Conservation (phyloP, 2,797 vertebrate species). For the Danio choprae region DNA sequence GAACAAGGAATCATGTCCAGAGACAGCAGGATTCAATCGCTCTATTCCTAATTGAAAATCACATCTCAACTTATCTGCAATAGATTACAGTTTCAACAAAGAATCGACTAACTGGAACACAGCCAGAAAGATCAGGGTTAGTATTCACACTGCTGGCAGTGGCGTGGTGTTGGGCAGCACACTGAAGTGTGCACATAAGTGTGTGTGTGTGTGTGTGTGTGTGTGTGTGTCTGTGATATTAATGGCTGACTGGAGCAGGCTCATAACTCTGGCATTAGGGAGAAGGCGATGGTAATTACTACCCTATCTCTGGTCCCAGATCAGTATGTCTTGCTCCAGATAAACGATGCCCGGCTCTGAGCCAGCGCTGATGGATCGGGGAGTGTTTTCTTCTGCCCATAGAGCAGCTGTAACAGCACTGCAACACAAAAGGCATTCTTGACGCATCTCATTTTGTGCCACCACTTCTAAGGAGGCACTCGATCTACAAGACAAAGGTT, state of each 20-base stretch:
- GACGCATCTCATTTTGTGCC: slow-evolving; percentile 30
- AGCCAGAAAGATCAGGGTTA: slow-evolving; percentile 15
- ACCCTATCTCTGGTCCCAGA: slow-evolving; percentile 36
- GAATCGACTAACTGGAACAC: slow-evolving; percentile 12
- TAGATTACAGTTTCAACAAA: not conserved
- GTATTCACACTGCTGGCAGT: slow-evolving; percentile 12
- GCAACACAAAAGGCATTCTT: slow-evolving; percentile 14
- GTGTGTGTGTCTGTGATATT: slow-evolving; percentile 42
- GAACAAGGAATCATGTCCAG: not conserved
- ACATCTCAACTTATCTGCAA: not conserved
- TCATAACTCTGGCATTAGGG: slow-evolving; percentile 55
- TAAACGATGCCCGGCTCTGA: slow-evolving; percentile 35
- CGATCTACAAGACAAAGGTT: slow-evolving; percentile 38
- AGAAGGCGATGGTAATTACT: slow-evolving; percentile 53
- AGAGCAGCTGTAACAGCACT: slow-evolving; percentile 7
- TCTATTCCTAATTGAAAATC: not conserved
- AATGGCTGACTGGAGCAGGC: slow-evolving; percentile 46
- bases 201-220: not conserved
- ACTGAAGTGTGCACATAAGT: not conserved
- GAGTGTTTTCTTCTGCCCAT: slow-evolving; percentile 21
- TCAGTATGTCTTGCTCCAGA: slow-evolving; percentile 39
- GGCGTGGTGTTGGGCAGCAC: not conserved
- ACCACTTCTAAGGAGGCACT: slow-evolving; percentile 24
- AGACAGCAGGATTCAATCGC: not conserved
- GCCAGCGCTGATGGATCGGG: slow-evolving; percentile 22